Evolutionary conservation across 37 sponge, comb jelly and placozoan species (phyloP), one percentile per base, ranked within the genome.

Genomic region (Geodia barretti): DNA sequence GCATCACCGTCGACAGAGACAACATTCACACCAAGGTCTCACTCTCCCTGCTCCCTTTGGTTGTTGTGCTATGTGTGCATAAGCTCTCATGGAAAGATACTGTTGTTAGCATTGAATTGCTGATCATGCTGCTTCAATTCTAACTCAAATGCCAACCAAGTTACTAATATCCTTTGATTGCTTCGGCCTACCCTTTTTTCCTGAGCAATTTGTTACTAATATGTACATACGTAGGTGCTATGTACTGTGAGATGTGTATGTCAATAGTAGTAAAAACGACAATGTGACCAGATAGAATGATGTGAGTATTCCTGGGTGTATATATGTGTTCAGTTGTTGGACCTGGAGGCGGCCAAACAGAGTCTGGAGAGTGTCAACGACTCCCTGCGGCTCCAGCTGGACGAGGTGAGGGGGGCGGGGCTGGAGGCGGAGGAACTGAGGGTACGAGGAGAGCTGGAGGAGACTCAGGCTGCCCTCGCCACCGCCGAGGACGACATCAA

Each of bases 291-390:
- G n/a, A n/a, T n/a, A n/a, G n/a, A n/a, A n/a, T n/a, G n/a, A n/a
- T n/a, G n/a, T n/a, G n/a, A n/a, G n/a, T n/a, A n/a, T n/a, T n/a
- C n/a, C n/a, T n/a, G n/a, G n/a, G n/a, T n/a, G 60, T 3, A n/a
- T n/a, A n/a, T n/a, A n/a, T n/a, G n/a, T n/a, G n/a, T 68, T 32
- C 41, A 82, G 88, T 8, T 81, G 38, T 64, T 70, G 42, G 70
- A 75, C 43, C 62, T 87, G 69, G 42, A 76, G 35, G 42, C 75
- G 34, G 34, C 78, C 1, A 81, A 81, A 38, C n/a, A 32, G 30
- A 37, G 77, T 39, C 40, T 88, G 47, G 84, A 83, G 62, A 79
- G 74, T 1, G 33, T 80, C 32, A 86, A 86, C 64, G 87, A 86
- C 68, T 79, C 80, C 60, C 23, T 80, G 36, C 39, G 42, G 42